These are phyloP conservation scores for Meriones unguiculatus DNA, from an alignment of 2,113 vertebrate species.

Conservation along the genomic window DNA sequence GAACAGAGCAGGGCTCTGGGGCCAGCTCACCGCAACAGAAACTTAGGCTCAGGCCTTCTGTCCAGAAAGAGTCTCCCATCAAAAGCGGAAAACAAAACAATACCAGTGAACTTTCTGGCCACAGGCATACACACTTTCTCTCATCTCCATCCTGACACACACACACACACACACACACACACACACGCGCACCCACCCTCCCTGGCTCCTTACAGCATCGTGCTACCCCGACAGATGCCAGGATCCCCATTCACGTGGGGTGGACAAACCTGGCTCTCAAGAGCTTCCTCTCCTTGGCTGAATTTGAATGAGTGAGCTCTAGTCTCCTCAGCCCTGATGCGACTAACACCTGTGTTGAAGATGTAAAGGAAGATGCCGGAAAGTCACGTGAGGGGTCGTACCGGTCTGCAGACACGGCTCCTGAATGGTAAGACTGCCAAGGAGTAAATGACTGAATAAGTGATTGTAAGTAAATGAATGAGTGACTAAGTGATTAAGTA, in stretches of 20 bases:
- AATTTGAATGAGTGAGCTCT: background rate
- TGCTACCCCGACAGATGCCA: background rate
- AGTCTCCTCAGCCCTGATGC: background rate
- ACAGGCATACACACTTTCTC: background rate
- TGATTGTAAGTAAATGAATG: background rate
- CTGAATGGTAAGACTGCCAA: background rate
- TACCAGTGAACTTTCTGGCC: background rate
- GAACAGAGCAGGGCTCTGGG: conserved; percentile 76
- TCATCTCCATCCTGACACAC: background rate
- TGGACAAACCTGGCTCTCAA: conserved; percentile 57
- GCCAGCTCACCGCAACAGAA: conserved; percentile 69
- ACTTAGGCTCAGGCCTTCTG: conserved; percentile 76
- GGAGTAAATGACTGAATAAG: background rate
- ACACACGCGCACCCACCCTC: background rate
- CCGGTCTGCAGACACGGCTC: background rate
- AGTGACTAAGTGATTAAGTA: background rate
- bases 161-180: background rate
- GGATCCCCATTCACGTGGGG: background rate
- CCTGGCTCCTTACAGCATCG: background rate
- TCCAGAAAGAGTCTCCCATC: conserved; percentile 75
- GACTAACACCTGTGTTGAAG: fast-evolving
- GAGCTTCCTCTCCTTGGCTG: conserved; percentile 40
- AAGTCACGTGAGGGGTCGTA: background rate
- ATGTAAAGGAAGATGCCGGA: background rate
- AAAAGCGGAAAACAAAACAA: conserved; percentile 77